Evolutionary conservation across 2,113 vertebrate species (phyloP).

Genomic region (Ictidomys tridecemlineatus): DNA sequence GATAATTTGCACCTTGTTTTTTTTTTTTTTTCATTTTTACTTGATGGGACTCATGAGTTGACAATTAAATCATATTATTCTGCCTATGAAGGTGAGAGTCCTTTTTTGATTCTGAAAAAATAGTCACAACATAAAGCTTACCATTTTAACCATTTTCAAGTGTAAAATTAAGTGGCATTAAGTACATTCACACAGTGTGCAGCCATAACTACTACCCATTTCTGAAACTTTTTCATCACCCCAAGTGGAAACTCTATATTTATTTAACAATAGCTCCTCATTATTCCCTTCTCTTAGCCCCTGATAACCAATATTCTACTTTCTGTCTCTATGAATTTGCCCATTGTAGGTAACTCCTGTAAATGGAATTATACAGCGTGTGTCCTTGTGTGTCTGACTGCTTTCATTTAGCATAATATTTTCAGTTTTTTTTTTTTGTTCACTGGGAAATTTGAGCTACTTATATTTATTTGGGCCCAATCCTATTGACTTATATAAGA

Average conservation of each 20-base stretch:
- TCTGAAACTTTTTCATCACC: not conserved
- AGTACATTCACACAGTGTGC: not conserved
- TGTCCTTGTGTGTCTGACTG: not conserved
- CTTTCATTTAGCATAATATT: not conserved
- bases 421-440: not conserved
- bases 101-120: not conserved
- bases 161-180: not conserved
- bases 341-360: not conserved
- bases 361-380: not conserved
- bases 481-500: not conserved
- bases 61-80: slow-evolving; percentile 5
- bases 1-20: not conserved
- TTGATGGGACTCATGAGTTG: not conserved
- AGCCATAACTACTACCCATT: not conserved
- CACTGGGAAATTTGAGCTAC: not conserved
- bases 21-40: not conserved
- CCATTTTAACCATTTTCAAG: not conserved
- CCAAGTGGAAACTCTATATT: not conserved
- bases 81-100: not conserved
- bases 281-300: not conserved
- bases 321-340: not conserved
- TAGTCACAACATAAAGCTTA: not conserved
- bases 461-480: not conserved
- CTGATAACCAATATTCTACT: not conserved
- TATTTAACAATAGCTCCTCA: not conserved